Base-by-base conservation (phyloP, 2,797 vertebrate genomes). In the Ispidina lecontei region DNA sequence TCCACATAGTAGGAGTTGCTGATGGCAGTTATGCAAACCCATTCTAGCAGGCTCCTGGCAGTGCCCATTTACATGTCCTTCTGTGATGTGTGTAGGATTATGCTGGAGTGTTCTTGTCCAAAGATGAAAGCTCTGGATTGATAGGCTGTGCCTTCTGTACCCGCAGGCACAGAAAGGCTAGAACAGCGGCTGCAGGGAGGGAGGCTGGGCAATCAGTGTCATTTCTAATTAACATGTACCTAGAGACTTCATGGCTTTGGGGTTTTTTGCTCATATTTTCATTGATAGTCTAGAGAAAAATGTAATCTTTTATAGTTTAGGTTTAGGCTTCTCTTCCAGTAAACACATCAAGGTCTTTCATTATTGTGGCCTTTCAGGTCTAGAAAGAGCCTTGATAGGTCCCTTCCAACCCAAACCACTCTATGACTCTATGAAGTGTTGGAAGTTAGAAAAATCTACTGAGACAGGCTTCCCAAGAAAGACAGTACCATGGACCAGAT, bases 21-120 rank as follows among this genome's bases (percentile, higher is more conserved):
- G 90, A 85, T 64, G 29, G 77, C n/a, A 78, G 71, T 67, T 76
- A 70, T 35, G 29, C 47, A 82, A 89, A 94, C 78, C 37, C 75
- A 46, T 43, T 60, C 52, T 35, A 75, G 39, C 33, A 55, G 47
- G n/a, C 6, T 8, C 37, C 31, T 43, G 23, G 37, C 14, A 23
- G 12, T 18, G 37, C 44, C 29, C 41, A 64, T 84, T 88, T 86
- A 56, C 71, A 59, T 8, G 37, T 9, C 64, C 37, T 85, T 19
- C 75, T 0, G 0, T 35, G 81, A 52, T 29, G 52, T 16, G 28
- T n/a, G 16, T 33, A 12, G 19, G 56, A 89, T 79, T 46, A 60
- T 5, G 54, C 56, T 39, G 56, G 33, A 65, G 15, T 46, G 35
- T 67, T 67, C 70, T 59, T 65, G 55, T 55, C 41, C 81, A 72